Evolutionary conservation across 2,113 vertebrate species (phyloP).

Genomic region (Camelus bactrianus): DNA sequence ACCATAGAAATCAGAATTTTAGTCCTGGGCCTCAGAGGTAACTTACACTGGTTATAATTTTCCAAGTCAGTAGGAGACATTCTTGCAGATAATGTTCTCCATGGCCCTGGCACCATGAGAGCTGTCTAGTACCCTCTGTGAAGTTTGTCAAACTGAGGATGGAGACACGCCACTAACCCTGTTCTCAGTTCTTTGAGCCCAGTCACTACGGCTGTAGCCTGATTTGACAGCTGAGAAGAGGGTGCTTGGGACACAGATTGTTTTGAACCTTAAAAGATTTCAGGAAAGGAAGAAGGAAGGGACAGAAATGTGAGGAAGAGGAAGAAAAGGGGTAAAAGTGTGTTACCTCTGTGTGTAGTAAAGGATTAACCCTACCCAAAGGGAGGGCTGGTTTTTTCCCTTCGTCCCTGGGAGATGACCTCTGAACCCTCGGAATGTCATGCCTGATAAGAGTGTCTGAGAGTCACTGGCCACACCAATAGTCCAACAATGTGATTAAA

Average conservation of each 20-base stretch:
- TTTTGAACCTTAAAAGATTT: conserved; percentile 13
- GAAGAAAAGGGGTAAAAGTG: background rate
- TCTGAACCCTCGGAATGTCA: background rate
- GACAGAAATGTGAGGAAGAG: background rate
- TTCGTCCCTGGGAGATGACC: background rate
- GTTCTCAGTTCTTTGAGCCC: background rate
- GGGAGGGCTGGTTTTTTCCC: background rate
- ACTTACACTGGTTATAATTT: background rate
- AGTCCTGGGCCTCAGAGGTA: background rate
- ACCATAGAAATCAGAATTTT: background rate
- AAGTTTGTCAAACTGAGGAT: background rate
- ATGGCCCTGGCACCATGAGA: background rate
- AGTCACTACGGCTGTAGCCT: background rate
- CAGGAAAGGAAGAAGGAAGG: background rate
- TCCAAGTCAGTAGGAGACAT: background rate
- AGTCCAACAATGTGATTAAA: background rate
- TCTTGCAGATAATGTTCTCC: background rate
- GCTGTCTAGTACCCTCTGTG: background rate
- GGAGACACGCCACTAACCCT: background rate
- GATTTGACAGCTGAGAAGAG: background rate
- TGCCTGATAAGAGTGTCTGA: background rate
- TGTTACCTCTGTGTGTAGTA: background rate
- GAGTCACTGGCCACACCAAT: background rate
- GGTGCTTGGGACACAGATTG: background rate
- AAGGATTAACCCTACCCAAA: conserved; percentile 9